Percentiles rank a stretch among this genome's conserved stretches.
phyloP scores from a whole-genome alignment of 2,888 invertebrate genomes.

The Conops quadrifasciatus region DNA sequence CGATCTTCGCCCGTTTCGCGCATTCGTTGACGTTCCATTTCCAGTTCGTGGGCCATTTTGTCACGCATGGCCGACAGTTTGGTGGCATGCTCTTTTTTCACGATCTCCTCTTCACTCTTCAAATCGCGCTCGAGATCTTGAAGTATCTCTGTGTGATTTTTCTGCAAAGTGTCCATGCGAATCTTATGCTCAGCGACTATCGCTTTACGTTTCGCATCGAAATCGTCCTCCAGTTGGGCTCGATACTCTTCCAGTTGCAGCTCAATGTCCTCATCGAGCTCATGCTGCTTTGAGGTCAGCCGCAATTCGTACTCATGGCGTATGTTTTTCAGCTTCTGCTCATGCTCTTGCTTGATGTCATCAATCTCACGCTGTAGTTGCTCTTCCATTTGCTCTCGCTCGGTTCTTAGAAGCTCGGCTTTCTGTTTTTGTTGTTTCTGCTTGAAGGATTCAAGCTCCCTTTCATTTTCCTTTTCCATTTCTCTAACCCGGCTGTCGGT shows the following conservation, averaged over 20 bases:
- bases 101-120: conserved; percentile 71
- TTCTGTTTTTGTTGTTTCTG: conserved; percentile 64
- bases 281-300: conserved; percentile 65
- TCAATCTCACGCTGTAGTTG: conserved; percentile 59
- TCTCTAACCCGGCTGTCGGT: conserved; percentile 15
- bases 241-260: conserved; percentile 64
- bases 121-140: conserved; percentile 63
- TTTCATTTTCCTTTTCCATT: conserved; percentile 53
- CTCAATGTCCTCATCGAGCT: conserved; percentile 66
- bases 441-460: conserved; percentile 46
- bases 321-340: conserved; percentile 63
- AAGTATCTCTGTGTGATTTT: conserved; percentile 61
- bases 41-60: conserved; percentile 70
- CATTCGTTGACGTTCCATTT: conserved; percentile 65
- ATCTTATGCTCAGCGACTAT: conserved; percentile 68
- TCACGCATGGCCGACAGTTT: conserved; percentile 73
- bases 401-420: conserved; percentile 65
- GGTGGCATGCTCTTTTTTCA: conserved; percentile 75
- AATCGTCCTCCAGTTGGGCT: conserved; percentile 61
- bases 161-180: conserved; percentile 61
- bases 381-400: conserved; percentile 62
- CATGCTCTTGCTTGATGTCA: conserved; percentile 54
- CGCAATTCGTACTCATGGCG: conserved; percentile 61
- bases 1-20: conserved; percentile 65
- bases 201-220: conserved; percentile 67